A percentile compares a stretch with the other conserved stretches of the same genome.
Conservation (phyloP, 2,113 vertebrate species). For the Antennarius striatus region DNA sequence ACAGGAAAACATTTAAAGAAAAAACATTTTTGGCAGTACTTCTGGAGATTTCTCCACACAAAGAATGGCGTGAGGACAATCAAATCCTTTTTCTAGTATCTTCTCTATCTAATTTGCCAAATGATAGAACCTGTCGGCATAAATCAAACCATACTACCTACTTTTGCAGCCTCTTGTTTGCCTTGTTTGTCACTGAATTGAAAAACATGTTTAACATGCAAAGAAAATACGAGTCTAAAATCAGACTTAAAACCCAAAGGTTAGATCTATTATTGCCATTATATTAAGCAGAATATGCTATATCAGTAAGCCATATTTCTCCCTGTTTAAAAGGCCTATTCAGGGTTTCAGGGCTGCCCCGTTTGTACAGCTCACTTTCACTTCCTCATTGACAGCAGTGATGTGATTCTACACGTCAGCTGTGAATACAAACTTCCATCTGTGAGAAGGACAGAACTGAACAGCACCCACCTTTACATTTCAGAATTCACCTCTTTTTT, state of each 20-base stretch:
- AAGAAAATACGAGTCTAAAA: slow-evolving; percentile 28
- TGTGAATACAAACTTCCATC: slow-evolving; percentile 42
- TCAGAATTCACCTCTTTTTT: slow-evolving; percentile 60
- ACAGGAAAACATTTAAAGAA: slow-evolving; percentile 11
- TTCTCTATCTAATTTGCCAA: slow-evolving; percentile 52
- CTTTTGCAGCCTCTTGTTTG: slow-evolving; percentile 18
- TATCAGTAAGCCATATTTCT: slow-evolving; percentile 19
- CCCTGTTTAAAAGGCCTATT: slow-evolving; percentile 31
- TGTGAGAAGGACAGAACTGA: slow-evolving; percentile 15
- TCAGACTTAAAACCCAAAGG: slow-evolving; percentile 10
- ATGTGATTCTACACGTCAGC: slow-evolving; percentile 39
- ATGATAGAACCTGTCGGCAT: slow-evolving; percentile 35
- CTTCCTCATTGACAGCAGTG: slow-evolving; percentile 19
- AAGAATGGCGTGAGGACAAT: slow-evolving; percentile 76
- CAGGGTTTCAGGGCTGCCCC: slow-evolving; percentile 32
- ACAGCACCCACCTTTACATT: slow-evolving; percentile 45
- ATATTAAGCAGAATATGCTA: background rate
- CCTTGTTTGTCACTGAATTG: slow-evolving; percentile 12
- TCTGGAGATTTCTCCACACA: slow-evolving; percentile 52
- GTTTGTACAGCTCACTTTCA: slow-evolving; percentile 31
- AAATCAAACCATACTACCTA: slow-evolving; percentile 13
- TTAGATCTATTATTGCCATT: slow-evolving; percentile 17
- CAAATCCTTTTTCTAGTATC: slow-evolving; percentile 53
- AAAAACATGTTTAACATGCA: slow-evolving; percentile 9
- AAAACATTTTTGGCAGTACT: slow-evolving; percentile 36